phyloP scores from a whole-genome alignment of 2,888 invertebrate genomes.

The Dynastes hyllus region DNA sequence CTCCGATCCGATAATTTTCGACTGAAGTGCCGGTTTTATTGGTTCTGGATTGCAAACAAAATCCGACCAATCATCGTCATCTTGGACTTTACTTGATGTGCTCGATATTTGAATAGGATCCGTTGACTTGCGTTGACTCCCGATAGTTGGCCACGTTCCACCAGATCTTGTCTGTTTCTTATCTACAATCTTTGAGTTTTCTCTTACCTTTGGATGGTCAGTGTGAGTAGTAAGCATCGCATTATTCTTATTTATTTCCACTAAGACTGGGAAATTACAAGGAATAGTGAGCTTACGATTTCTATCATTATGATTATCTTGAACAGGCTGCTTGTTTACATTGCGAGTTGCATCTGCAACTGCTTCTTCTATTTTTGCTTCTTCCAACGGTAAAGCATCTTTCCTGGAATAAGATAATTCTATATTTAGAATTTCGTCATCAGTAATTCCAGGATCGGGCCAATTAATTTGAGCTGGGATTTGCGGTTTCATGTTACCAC shows the following conservation, averaged over 20 bases:
- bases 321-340: background rate
- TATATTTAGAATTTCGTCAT: slow-evolving; percentile 67
- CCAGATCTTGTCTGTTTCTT: background rate
- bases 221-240: background rate
- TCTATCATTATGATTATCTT: background rate
- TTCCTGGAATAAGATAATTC: slow-evolving; percentile 62
- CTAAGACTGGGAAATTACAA: background rate
- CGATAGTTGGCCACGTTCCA: background rate
- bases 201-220: slow-evolving; percentile 30
- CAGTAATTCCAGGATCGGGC: slow-evolving; percentile 76
- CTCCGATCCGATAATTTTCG: slow-evolving; percentile 51
- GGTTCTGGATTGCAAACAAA: slow-evolving; percentile 71
- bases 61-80: slow-evolving; percentile 76
- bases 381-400: slow-evolving; percentile 2
- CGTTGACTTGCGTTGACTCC: background rate
- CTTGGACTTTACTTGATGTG: slow-evolving; percentile 20
- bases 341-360: background rate
- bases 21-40: slow-evolving; percentile 20
- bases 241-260: background rate
- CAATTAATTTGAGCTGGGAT: slow-evolving; percentile 73
- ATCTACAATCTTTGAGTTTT: background rate
- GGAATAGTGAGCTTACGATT: background rate
- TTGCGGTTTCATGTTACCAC: background rate
- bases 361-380: background rate
- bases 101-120: background rate